Base-by-base conservation (phyloP, 2,888 invertebrate species). In the Sceliomorpha sp. region DNA sequence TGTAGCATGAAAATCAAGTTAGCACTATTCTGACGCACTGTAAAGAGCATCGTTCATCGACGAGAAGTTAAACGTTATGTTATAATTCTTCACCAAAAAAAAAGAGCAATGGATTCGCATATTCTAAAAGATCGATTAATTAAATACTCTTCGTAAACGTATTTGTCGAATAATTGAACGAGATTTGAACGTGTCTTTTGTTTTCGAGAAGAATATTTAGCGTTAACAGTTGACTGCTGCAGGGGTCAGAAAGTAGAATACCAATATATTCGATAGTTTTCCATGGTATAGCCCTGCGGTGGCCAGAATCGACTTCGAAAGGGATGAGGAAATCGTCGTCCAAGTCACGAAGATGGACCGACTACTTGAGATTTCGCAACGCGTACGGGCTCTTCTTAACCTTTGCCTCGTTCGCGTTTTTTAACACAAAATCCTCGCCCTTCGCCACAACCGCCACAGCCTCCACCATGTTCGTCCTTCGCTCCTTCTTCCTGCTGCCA, bases 371-470 rank as follows among this genome's bases (percentile, higher is more conserved):
- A 68, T 86, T 87, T 83, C 80, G 77, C 72, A 67, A 71, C 85
- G 83, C 81, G 82, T 81, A 74, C 75, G 63, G 69, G 44, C 58
- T 76, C 77, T 79, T 74, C 82, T 81, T 81, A 84, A 82, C 79
- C 83, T 83, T 76, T 84, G 86, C 84, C 77, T 81, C 83, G 84
- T 86, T 69, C 79, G 85, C 85, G 82, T 85, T 85, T 87, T 84
- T 86, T 82, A 84, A 85, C 81, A 74, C 79, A 70, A 56, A 48
- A 70, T 70, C 72, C 51, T 44, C 5, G 47, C 24, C 34, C 62
- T 62, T 15, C 45, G 50, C 44, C 67, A 34, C 32, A 3, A n/a
- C 56, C 71, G 69, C 67, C 48, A 27, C 34, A 12, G 29, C 8
- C n/a, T 24, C 6, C 20, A 12, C 29, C 2, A 8, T 10, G 17